Evolutionary conservation across 2,888 invertebrate genomes (phyloP).

Genomic region (Pseudanteris insignis): DNA sequence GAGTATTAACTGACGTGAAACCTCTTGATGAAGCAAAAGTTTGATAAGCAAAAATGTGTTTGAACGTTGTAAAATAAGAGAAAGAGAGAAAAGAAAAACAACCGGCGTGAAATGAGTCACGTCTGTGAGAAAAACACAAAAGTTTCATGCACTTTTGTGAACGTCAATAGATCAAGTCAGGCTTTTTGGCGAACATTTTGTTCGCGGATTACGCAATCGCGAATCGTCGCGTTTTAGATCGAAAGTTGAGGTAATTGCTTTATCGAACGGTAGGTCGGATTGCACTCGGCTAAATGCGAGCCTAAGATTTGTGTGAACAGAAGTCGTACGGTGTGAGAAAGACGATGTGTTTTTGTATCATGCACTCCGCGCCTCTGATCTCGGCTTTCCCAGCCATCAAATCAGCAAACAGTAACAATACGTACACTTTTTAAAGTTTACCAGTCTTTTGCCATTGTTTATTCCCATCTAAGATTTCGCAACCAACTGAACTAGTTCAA

Average conservation of each 20-base stretch:
- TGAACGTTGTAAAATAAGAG: neutral
- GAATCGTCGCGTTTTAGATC: neutral
- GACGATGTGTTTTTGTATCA: conserved; percentile 9
- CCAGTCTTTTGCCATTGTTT: conserved; percentile 24
- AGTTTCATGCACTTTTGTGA: conserved; percentile 1
- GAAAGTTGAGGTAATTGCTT: conserved; percentile 1
- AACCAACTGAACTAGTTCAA: conserved; percentile 31
- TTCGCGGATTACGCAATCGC: conserved; percentile 4
- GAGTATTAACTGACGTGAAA: no score
- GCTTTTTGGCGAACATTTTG: neutral
- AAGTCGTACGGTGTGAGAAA: conserved; percentile 14
- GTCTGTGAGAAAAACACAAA: conserved; percentile 4
- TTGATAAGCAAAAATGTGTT: conserved; percentile 9
- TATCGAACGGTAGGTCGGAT: neutral
- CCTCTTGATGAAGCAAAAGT: no score
- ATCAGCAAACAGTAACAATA: conserved; percentile 35
- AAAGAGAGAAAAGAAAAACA: neutral
- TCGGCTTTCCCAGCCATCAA: conserved; percentile 37
- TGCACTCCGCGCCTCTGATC: conserved; percentile 10
- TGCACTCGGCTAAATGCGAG: neutral
- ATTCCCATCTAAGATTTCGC: conserved; percentile 22
- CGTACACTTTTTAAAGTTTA: conserved; percentile 21
- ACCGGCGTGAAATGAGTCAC: conserved; percentile 1
- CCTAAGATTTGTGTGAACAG: conserved; percentile 3
- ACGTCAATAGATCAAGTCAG: no score